Base-by-base conservation (phyloP, 2,797 vertebrate species). In the Eutrigla gurnardus region DNA sequence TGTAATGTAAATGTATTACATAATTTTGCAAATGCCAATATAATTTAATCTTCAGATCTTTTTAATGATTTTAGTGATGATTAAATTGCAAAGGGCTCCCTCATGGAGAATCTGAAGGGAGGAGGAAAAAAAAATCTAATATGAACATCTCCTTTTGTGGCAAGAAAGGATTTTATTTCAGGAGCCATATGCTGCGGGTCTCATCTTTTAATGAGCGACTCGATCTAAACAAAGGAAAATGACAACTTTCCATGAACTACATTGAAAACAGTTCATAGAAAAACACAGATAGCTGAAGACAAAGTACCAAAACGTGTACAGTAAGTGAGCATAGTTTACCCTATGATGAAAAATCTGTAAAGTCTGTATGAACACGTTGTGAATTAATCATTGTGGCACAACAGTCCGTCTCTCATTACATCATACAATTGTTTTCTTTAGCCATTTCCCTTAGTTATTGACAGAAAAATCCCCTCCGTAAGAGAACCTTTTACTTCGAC, bases 1-100 rank as follows among this genome's bases (percentile, higher is more conserved):
- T 95, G 95, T 95, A 94, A 96, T 96, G 95, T 95, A 95, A 95
- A 96, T 96, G 95, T 95, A 94, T 95, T 95, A 95, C 94, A 95
- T 95, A 95, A 95, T 95, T 95, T 95, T 94, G 95, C 94, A 95
- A 95, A 95, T 95, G 95, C 94, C 94, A 96, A 95, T 95, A 95
- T 95, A 96, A 96, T 95, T 95, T 94, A 95, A 95, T 96, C 95
- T 95, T 95, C 93, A 94, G 94, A 95, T 95, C 93, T 95, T 96
- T 95, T 96, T 95, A 95, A 96, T 95, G 94, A 95, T 96, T 95
- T 95, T 95, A 95, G 94, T 93, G 94, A 94, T 94, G 94, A 96
- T 96, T 95, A 96, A 95, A 95, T 95, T 95, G 95, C 94, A 94
- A 93, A 93, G 92, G 92, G 94, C 91, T 95, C 95, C 94, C 94